A percentile compares a stretch with the other conserved stretches of the same genome.
These are phyloP conservation scores for Pandemis cinnamomeana DNA, from an alignment of 2,888 invertebrate species.

Conservation along the genomic window DNA sequence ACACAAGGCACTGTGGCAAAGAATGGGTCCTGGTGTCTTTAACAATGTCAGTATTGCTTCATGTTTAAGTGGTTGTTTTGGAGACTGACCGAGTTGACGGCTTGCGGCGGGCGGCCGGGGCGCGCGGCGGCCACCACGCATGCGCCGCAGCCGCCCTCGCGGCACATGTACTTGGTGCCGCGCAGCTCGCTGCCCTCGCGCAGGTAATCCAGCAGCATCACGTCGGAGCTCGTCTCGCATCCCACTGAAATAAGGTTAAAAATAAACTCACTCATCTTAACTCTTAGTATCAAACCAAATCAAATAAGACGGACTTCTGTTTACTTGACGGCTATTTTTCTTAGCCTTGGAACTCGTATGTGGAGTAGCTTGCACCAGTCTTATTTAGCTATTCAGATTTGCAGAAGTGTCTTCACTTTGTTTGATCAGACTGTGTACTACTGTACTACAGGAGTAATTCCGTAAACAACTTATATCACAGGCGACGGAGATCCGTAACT, in stretches of 20 bases:
- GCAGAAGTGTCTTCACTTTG: too few species aligned
- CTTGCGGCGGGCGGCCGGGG: slow-evolving; percentile 59
- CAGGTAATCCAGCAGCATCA: slow-evolving; percentile 85
- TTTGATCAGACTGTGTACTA: too few species aligned
- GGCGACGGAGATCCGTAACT: too few species aligned
- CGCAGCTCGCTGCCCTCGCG: slow-evolving; percentile 81
- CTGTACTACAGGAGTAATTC: too few species aligned
- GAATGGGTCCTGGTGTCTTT: not conserved
- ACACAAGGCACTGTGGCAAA: slow-evolving; percentile 58
- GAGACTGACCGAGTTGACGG: slow-evolving; percentile 86
- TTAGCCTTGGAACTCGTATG: too few species aligned
- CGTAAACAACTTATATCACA: too few species aligned
- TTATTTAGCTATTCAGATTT: too few species aligned
- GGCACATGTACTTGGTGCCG: slow-evolving; percentile 88
- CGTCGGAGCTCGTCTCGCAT: slow-evolving; percentile 84
- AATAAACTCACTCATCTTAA: not conserved
- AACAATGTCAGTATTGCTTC: not conserved
- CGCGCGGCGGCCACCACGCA: slow-evolving; percentile 81
- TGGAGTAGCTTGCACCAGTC: too few species aligned
- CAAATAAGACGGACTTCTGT: not conserved
- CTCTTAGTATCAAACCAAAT: not conserved
- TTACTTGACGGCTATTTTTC: too few species aligned
- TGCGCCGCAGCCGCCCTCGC: slow-evolving; percentile 88
- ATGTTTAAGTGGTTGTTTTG: too few species aligned
- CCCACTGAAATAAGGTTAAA: slow-evolving; percentile 15